Conservation (phyloP, 2,113 vertebrate species). For the Cryptomyrus ogoouensis region DNA sequence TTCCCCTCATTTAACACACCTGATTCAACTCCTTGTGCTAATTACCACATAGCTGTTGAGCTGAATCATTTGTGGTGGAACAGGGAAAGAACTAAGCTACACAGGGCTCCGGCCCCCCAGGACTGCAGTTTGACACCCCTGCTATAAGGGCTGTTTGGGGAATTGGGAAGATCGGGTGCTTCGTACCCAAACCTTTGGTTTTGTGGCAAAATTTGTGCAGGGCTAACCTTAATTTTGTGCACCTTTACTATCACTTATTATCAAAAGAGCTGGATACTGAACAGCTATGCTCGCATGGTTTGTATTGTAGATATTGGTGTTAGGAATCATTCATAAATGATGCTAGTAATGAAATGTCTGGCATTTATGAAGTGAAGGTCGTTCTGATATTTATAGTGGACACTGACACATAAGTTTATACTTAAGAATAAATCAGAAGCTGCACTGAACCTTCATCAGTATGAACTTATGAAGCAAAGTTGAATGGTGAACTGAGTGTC, state of each 20-base stretch:
- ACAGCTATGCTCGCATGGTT: neutral
- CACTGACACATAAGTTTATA: neutral
- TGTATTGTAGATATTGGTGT: neutral
- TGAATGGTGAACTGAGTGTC: neutral
- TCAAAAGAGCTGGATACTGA: neutral
- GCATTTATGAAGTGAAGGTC: neutral
- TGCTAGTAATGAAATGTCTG: neutral
- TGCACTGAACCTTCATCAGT: neutral
- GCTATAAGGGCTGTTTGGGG: neutral
- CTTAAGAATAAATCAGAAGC: neutral
- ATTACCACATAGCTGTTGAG: no score
- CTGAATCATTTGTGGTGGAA: no score
- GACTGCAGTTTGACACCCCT: no score
- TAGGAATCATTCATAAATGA: neutral
- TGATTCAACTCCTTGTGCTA: no score
- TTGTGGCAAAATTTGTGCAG: neutral
- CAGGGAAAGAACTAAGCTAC: no score
- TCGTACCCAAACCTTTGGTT: neutral
- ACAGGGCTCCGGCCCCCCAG: no score
- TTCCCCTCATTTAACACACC: no score
- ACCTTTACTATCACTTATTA: neutral
- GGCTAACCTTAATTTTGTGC: neutral
- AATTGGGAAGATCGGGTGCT: neutral
- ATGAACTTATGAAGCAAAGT: neutral
- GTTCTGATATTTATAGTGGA: neutral